Conservation (phyloP, 2,797 vertebrate species). For the Onychomys arenicola region DNA sequence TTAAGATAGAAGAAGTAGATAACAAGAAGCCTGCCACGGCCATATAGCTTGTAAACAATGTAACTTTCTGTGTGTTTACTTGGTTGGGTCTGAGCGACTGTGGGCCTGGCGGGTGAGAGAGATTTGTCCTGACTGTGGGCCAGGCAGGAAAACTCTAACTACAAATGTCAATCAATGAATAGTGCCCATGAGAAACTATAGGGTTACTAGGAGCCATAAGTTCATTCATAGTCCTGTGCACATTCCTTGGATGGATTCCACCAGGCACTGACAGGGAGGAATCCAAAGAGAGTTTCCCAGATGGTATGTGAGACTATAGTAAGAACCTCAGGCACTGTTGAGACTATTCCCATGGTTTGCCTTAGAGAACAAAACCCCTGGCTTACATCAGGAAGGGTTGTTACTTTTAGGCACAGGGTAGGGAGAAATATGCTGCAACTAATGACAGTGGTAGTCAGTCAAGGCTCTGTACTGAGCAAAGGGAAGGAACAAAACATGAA, state of each 20-base stretch:
- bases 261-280: background rate
- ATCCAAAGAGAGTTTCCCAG: background rate
- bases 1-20: too few species aligned
- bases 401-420: background rate
- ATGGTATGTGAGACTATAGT: background rate
- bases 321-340: background rate
- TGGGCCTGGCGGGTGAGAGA: too few species aligned
- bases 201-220: too few species aligned
- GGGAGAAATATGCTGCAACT: background rate
- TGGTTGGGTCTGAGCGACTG: too few species aligned
- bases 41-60: too few species aligned
- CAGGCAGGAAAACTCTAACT: too few species aligned
- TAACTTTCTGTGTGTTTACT: too few species aligned
- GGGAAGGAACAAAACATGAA: background rate
- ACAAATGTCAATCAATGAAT: background rate
- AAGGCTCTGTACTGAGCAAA: background rate
- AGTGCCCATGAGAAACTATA: background rate
- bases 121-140: too few species aligned
- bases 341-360: background rate
- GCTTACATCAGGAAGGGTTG: background rate
- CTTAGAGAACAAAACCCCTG: background rate
- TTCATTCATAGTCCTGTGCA: background rate
- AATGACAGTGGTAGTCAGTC: too few species aligned
- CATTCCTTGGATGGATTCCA: background rate
- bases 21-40: too few species aligned